Evolutionary conservation across 2,888 invertebrate genomes (phyloP).

Genomic region (Mesodorylaimus sp.): DNA sequence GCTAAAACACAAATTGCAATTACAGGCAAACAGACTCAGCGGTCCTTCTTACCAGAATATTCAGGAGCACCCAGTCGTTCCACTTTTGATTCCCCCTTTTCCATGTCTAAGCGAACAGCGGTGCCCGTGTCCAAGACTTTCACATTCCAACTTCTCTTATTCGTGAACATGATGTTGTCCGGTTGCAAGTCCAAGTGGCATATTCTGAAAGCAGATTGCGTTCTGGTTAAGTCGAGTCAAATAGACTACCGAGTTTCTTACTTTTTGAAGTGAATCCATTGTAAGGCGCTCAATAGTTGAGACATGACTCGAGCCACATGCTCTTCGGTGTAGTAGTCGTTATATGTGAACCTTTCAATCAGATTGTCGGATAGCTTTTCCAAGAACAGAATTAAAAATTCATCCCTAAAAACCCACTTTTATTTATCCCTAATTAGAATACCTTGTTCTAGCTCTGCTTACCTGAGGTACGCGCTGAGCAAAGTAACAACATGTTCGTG

Average conservation of each 20-base stretch:
- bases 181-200: conserved; percentile 78
- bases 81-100: neutral
- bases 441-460: conserved; percentile 34
- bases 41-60: conserved; percentile 8
- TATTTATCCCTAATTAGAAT: conserved; percentile 1
- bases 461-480: conserved; percentile 41
- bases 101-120: conserved; percentile 5
- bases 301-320: conserved; percentile 65
- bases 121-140: conserved; percentile 55
- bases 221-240: neutral
- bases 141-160: conserved; percentile 47
- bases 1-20: conserved; percentile 46
- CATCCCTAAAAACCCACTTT: conserved; percentile 32
- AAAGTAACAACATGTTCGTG: conserved; percentile 62
- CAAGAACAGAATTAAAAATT: conserved; percentile 32
- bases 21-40: too few relatives aligned
- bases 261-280: conserved; percentile 86
- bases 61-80: neutral
- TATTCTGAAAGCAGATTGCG: conserved; percentile 30
- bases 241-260: conserved; percentile 12
- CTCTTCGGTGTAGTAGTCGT: conserved; percentile 78
- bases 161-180: conserved; percentile 79
- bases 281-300: conserved; percentile 70
- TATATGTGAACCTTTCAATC: conserved; percentile 65
- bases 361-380: conserved; percentile 49